Base-by-base conservation (phyloP, 2,888 invertebrate genomes). In the Seladonia tumulorum region DNA sequence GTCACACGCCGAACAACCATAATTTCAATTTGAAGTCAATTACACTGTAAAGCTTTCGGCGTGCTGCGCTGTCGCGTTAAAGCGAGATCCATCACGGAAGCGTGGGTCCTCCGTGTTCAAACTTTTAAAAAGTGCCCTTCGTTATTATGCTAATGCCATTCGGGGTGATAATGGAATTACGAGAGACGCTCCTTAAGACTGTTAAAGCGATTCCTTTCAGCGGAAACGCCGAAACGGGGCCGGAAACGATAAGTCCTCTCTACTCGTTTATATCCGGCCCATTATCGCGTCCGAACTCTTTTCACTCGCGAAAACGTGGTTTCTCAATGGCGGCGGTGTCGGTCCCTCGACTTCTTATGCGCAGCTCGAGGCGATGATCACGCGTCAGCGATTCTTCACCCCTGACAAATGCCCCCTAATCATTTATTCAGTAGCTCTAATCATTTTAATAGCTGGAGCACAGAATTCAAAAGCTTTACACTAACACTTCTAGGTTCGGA, bases 141-240 rank as follows among this genome's bases (percentile, higher is more conserved):
- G 90, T 92, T 92, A 92, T 91, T 92, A 92, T 92, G 91, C 89
- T 92, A 92, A 92, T 92, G 83, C 86, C 88, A 91, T 92, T 91
- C 90, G 87, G 86, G 84, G 88, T 88, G 89, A 92, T 93, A 92
- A 93, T 93, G 90, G 90, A 93, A 92, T 93, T 91, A 92, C 90
- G 87, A 90, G 81, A 86, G 81, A 86, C 87, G 84, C 88, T 88
- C 81, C 88, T 90, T 88, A 78, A 87, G 79, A 78, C 79, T 81
- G 74, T 76, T 86, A 89, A 89, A 89, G 49, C 83, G 83, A 84
- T 83, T 88, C 72, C 79, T 86, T 81, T 70, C 60, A 82, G 14
- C 74, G 79, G 85, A 90, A 91, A 82, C 76, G 82, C 74, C 89
- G 76, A 78, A 82, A 88, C 79, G 78, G 63, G 76, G 57, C 81